Evolutionary conservation across 2,113 vertebrate species (phyloP).

Genomic region (Pardalotus punctatus): DNA sequence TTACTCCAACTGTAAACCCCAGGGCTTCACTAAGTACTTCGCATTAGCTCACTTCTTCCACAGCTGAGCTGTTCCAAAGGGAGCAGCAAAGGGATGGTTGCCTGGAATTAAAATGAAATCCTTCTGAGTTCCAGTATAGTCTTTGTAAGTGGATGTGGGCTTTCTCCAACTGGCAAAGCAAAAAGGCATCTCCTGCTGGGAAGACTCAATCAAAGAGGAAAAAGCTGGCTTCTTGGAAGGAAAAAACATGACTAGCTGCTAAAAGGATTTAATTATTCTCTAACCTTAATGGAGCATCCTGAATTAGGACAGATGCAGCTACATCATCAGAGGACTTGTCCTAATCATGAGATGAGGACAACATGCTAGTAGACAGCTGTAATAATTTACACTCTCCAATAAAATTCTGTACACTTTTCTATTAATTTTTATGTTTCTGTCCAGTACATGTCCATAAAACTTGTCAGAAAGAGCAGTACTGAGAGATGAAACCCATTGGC

Average conservation of each 20-base stretch:
- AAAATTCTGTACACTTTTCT: background rate
- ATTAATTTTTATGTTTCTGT: background rate
- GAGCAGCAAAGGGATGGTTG: background rate
- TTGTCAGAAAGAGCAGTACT: background rate
- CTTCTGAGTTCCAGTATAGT: background rate
- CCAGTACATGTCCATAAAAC: background rate
- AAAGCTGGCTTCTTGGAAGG: background rate
- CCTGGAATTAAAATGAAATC: constrained; percentile 46
- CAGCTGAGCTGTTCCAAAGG: constrained; percentile 27
- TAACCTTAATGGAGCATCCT: background rate
- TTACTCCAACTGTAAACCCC: constrained; percentile 43
- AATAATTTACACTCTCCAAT: background rate
- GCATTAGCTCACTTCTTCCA: constrained; percentile 61
- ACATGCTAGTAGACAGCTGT: background rate
- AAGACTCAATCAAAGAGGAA: background rate
- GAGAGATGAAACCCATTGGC: background rate
- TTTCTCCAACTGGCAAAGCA: constrained; percentile 41
- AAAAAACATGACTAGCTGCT: background rate
- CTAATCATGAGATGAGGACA: background rate
- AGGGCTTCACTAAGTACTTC: constrained; percentile 32
- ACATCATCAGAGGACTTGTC: background rate
- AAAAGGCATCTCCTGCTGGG: constrained; percentile 35
- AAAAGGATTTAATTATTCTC: background rate
- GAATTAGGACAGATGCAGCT: background rate
- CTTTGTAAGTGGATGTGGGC: background rate